These are phyloP conservation scores for Mobula hypostoma DNA, from an alignment of 2,113 vertebrate genomes.

Conservation along the genomic window DNA sequence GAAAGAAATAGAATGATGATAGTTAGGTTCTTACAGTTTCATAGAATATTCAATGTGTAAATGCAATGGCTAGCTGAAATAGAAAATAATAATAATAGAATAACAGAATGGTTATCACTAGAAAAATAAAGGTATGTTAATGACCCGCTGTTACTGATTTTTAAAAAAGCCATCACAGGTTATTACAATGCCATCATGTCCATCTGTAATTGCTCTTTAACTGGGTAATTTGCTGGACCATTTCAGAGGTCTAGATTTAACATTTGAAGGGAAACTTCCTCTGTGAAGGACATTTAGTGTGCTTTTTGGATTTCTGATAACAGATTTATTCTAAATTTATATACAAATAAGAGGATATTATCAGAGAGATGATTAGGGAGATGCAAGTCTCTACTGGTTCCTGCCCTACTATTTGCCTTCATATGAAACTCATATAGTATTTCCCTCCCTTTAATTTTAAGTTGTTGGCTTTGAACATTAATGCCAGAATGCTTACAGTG, in stretches of 20 bases:
- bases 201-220: too few species aligned
- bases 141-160: background rate
- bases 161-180: too few species aligned
- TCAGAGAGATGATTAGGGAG: background rate
- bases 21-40: background rate
- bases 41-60: background rate
- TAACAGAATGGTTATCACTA: background rate
- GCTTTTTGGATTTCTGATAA: too few species aligned
- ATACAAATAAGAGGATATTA: background rate
- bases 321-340: background rate
- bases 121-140: background rate
- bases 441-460: background rate
- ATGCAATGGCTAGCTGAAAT: too few species aligned
- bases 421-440: background rate
- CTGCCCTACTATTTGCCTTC: background rate
- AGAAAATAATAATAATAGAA: background rate
- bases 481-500: background rate
- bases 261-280: too few species aligned
- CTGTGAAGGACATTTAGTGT: too few species aligned
- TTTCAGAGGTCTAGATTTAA: too few species aligned
- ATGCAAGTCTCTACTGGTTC: background rate
- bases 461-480: background rate
- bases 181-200: too few species aligned
- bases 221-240: too few species aligned
- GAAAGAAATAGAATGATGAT: background rate